Percentiles rank a stretch among this genome's conserved stretches.
These are phyloP conservation scores for Plagiodera versicolora DNA, from an alignment of 2,888 invertebrate genomes.

Conservation along the genomic window DNA sequence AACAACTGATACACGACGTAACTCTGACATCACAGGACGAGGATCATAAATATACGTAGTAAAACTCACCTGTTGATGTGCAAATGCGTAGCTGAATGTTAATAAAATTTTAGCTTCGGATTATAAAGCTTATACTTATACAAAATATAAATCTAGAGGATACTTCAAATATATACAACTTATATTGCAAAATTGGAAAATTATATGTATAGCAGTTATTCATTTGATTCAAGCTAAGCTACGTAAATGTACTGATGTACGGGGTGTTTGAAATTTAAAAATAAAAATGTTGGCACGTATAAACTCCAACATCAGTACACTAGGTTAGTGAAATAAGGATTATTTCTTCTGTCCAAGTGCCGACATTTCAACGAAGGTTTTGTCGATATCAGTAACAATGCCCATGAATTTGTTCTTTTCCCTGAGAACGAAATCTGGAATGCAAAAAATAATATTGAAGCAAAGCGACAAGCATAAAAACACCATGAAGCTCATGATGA, in stretches of 20 bases:
- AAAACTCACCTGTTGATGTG: background rate
- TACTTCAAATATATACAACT: background rate
- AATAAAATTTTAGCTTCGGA: background rate
- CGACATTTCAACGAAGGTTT: constrained; percentile 55
- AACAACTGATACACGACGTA: background rate
- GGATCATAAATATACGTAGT: background rate
- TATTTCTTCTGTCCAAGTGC: constrained; percentile 52
- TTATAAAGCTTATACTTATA: background rate
- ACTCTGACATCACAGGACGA: background rate
- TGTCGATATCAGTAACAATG: constrained; percentile 54
- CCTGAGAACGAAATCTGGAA: constrained; percentile 53
- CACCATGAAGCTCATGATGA: background rate
- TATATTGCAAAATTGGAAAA: background rate
- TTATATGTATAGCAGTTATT: background rate
- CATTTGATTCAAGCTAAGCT: background rate
- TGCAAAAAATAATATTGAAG: constrained; percentile 25
- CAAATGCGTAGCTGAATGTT: background rate
- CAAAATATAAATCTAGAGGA: background rate
- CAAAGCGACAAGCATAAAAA: constrained; percentile 15
- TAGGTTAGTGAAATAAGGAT: constrained; percentile 21
- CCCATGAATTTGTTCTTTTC: constrained; percentile 55
- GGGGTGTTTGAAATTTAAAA: background rate
- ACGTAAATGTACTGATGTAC: background rate
- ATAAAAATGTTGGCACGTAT: too few species aligned
- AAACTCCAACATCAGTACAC: constrained; percentile 7